Conservation (phyloP, 2,113 vertebrate genomes). For the Chloropsis hardwickii region DNA sequence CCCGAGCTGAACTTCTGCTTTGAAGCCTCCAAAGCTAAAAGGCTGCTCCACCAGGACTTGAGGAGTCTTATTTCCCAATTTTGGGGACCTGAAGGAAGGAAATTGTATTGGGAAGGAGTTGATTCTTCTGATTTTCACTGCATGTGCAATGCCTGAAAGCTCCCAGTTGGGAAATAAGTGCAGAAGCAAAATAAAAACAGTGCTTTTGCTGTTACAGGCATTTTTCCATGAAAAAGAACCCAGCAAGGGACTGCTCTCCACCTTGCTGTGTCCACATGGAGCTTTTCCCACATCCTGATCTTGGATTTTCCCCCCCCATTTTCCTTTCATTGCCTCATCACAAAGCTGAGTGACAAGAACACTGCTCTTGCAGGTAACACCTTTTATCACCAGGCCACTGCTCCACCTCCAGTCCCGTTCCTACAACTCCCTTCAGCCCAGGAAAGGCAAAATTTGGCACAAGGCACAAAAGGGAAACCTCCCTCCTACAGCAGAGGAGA, state of each 20-base stretch:
- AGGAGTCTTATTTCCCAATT: not conserved
- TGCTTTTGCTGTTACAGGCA: not conserved
- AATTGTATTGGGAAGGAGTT: not conserved
- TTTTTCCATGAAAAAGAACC: not conserved
- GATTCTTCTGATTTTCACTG: not conserved
- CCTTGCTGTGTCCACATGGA: not conserved
- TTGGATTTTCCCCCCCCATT: not conserved
- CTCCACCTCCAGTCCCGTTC: not conserved
- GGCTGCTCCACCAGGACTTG: not conserved
- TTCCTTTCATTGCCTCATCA: not conserved
- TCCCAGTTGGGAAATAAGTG: accelerated
- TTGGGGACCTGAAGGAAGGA: not conserved
- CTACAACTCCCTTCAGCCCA: accelerated
- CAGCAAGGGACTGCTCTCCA: not conserved
- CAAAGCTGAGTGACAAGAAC: accelerated
- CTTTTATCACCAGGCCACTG: not conserved
- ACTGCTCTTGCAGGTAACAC: not conserved
- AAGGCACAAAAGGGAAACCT: not conserved
- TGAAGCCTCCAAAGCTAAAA: not conserved
- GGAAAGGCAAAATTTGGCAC: accelerated
- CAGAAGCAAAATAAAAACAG: not conserved
- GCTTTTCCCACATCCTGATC: not conserved
- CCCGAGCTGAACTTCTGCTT: not conserved
- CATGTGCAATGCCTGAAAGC: accelerated
- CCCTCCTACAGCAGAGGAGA: not conserved